Evolutionary conservation across 1,140 invertebrate species (phyloP), one percentile per base, ranked within the genome.

Genomic region (Megalopta genalis): DNA sequence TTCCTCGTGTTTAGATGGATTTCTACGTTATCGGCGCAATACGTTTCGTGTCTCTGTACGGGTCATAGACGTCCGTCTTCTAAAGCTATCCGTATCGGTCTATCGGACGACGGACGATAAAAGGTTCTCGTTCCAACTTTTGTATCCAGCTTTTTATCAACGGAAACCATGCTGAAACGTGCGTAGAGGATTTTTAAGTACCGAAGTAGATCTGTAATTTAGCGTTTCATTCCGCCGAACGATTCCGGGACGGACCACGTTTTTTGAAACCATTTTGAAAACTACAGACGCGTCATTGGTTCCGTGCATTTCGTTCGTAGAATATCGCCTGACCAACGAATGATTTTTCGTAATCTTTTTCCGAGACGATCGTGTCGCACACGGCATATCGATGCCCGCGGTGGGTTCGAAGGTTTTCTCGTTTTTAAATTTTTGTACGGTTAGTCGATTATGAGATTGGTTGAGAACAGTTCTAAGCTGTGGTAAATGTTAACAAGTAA

Each of bases 111-210:
- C 59, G 49, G 23, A 32, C 49, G 23, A 12, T 7, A 46, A n/a
- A n/a, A n/a, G 18, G 27, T 70, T 69, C 39, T 27, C 66, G 62
- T 77, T 77, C 68, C 46, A 77, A 62, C 23, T 27, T 77, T 77
- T 77, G 27, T 77, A 77, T 62, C 37, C 42, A 63, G 67, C 66
- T 77, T 77, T 77, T 12, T 77, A 77, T 69, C 74, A 62, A 63
- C 32, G 60, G 27, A 63, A 63, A 37, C 60, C 16, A 27, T 63
- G 54, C 18, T n/a, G 21, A 42, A 23, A 39, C 39, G 39, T 49
- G 42, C 21, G 16, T 46, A 66, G 64, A 23, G 12, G 12, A 25
- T 46, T 3, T 46, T 46, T 46, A 46, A n/a, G n/a, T n/a, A n/a
- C n/a, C n/a, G n/a, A n/a, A n/a, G 32, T 32, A 32, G 32, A 32